Evolutionary conservation across 2,113 vertebrate species (phyloP), one percentile per base, ranked within the genome.

Genomic region (Turdus rufiventris): DNA sequence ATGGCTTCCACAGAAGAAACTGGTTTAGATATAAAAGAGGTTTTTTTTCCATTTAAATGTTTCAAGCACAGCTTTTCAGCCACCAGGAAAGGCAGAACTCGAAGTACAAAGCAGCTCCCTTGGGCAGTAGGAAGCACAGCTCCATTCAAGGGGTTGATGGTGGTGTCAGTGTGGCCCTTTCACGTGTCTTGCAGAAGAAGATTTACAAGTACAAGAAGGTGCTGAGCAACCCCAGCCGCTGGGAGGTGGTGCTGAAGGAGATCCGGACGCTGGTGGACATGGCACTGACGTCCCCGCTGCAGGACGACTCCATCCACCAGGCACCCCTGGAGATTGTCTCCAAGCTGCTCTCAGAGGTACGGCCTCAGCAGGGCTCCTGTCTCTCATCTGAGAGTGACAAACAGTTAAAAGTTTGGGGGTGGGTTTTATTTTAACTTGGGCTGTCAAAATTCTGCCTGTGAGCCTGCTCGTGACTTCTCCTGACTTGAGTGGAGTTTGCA

Each of bases 201-300:
- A 99, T 99, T 97, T 99, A 99, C 97, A 99, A 99, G 96, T 99
- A 99, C 94, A 99, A 99, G 67, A 99, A 99, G 96, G 99, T 99
- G 68, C 98, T 99, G 95, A 99, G 98, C 81, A 99, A 99, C 97
- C 99, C 99, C 6, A 99, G 99, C 87, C 99, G 99, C 89, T 99
- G 99, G 99, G 99, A 99, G 53, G 99, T 99, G 63, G 99, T 99
- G 60, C 95, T 99, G 97, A 99, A 99, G 97, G 99, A 99, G 98
- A 99, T 99, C 97, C 96, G 99, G 68, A 98, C 99, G 1, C 98
- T 99, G 96, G 99, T 99, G 98, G 99, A 99, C 97, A 99, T 99
- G 99, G 99, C 99, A 0, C 98, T 99, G 88, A 98, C 98, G 0
- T 99, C 99, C 11, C 99, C 99, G 0, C 98, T 99, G 91, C 99